Base-by-base conservation (phyloP, 92 coral and sea anemone genomes). In the Galaxea fascicularis region DNA sequence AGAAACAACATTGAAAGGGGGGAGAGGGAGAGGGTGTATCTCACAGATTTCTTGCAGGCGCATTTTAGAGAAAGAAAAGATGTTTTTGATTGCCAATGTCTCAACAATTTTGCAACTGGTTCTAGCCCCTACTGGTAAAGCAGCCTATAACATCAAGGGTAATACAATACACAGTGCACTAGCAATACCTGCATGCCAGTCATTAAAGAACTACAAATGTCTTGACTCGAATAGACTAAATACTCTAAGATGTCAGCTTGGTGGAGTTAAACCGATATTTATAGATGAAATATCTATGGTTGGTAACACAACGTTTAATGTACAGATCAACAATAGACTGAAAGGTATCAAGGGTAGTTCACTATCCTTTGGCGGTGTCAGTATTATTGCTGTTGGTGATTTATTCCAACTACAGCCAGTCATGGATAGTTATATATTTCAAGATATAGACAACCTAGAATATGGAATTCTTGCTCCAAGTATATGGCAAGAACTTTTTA, bases 231-330 rank as follows among this genome's bases (percentile, higher is more conserved):
- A 90, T 77, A 84, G 90, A 54, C 83, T 84, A 0, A 88, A 91
- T 41, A 91, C 90, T 30, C 9, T 91, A 51, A 83, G 92, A 82
- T 82, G 84, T 65, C 80, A 89, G 45, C 79, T 89, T 89, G 89
- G 82, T 73, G 87, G 74, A 35, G 85, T 89, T 2, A 82, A 82
- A 51, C 85, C 82, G 51, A 87, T 73, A 64, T 80, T 87, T 56
- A 39, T 71, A 70, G 91, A 87, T 81, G 92, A 88, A 80, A 91
- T 91, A 84, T 91, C 90, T 59, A 91, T 91, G 94, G 94, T 91
- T 28, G 94, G 94, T 24, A 90, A 87, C 77, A 58, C 93, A 29
- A 90, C 77, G 92, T n/a, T 89, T 26, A 84, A 90, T 88, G 85
- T 88, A 60, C 94, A 91, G 60, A 91, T 91, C 25, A 71, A 91